phyloP scores from a whole-genome alignment of 2,888 invertebrate genomes.

The Tiphia femorata region DNA sequence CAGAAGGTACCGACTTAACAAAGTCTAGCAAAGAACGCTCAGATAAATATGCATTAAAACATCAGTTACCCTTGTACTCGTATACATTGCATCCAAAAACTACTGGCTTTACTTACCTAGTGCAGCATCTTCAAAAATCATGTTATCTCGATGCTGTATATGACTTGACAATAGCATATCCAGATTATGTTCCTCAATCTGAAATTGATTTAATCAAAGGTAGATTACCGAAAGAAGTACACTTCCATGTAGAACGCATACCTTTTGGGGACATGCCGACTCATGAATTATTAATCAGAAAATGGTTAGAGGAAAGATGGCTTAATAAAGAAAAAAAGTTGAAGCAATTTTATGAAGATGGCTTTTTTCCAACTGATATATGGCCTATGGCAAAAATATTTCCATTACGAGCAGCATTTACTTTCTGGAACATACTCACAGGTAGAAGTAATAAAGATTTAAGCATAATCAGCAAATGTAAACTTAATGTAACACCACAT shows the following conservation, averaged over 20 bases:
- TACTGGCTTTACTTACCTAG: conserved; percentile 81
- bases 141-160: conserved; percentile 82
- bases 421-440: conserved; percentile 76
- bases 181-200: conserved; percentile 80
- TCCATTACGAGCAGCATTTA: conserved; percentile 72
- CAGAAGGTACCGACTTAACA: conserved; percentile 90
- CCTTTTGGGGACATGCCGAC: conserved; percentile 73
- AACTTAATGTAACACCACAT: too few relatives aligned
- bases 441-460: conserved; percentile 32
- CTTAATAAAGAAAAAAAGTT: conserved; percentile 76
- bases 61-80: conserved; percentile 79
- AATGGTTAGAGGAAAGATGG: conserved; percentile 79
- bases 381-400: conserved; percentile 63
- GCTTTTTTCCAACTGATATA: conserved; percentile 67
- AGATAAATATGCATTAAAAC: conserved; percentile 78
- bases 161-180: conserved; percentile 89
- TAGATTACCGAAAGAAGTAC: conserved; percentile 80
- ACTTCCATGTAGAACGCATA: conserved; percentile 82
- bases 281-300: conserved; percentile 72
- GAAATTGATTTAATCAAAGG: conserved; percentile 81
- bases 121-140: conserved; percentile 72
- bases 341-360: conserved; percentile 73
- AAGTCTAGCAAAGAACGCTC: conserved; percentile 78
- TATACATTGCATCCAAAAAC: conserved; percentile 88
- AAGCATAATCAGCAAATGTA: neutral